Base-by-base conservation (phyloP, 2,888 invertebrate genomes). In the Amphiduros pacificus region DNA sequence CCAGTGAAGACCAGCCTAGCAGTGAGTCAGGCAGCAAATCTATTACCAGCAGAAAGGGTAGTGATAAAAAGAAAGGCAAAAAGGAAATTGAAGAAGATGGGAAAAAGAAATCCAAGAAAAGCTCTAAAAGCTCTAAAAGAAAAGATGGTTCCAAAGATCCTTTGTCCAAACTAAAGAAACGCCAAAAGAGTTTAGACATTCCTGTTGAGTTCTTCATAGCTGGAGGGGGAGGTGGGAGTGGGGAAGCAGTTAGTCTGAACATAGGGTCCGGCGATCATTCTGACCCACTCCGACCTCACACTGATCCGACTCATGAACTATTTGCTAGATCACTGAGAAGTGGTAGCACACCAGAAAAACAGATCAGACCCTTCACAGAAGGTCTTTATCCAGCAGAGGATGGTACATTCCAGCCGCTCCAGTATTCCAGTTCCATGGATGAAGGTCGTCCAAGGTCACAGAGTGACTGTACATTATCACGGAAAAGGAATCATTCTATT, bases 91-190 rank as follows among this genome's bases (percentile, higher is more conserved):
- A 54, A 20, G 54, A 31, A 2, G 54, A 54, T 9, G 20, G 22
- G 6, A n/a, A 5, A 20, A n/a, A 48, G 22, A 29, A 27, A 32
- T 3, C n/a, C 54, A 49, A 56, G 29, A 48, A 44, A 20, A 9
- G 28, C 11, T 2, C 36, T 26, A 44, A 22, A 27, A 36, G 44
- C 27, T 26, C 55, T 17, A 55, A 55, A 36, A 40, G 36, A 26
- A 55, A 36, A 29, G 44, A 55, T 28, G 32, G 36, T 29, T 28
- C 24, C 22, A 48, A 20, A 44, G 56, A 56, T 29, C 41, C 22
- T 17, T 48, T 56, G 28, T 56, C 56, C 20, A 56, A 56, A 29
- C 56, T 49, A n/a, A 56, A 56, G 40, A 58, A 58, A 22, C 27
- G 50, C 20, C 24, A 26, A 17, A 58, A 58, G 24, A 40, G 29